Conservation (phyloP, 2,113 vertebrate genomes). For the Probosciger aterrimus region DNA sequence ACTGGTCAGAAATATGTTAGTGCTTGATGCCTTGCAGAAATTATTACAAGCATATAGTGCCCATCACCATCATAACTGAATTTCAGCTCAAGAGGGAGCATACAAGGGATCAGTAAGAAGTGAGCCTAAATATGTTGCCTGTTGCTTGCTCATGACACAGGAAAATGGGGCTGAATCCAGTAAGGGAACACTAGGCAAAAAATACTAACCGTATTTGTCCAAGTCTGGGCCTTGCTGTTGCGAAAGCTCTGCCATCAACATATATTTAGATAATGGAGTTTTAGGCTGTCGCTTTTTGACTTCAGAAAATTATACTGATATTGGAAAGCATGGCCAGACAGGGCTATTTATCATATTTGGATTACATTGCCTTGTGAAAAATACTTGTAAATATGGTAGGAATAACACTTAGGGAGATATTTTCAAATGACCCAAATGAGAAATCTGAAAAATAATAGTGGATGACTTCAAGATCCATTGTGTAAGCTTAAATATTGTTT, state of each 20-base stretch:
- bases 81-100: background rate
- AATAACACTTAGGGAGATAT: conserved; percentile 29
- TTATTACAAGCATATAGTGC: background rate
- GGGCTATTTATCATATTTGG: background rate
- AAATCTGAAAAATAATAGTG: conserved; percentile 7
- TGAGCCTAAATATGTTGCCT: background rate
- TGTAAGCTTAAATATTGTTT: background rate
- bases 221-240: background rate
- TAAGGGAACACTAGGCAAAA: background rate
- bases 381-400: background rate
- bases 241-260: background rate
- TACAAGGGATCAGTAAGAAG: background rate
- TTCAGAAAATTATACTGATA: background rate
- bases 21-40: background rate
- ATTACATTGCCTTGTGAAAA: background rate
- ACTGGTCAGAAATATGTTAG: background rate
- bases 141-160: background rate
- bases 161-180: background rate
- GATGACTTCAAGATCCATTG: background rate
- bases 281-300: background rate
- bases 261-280: conserved; percentile 3
- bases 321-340: background rate
- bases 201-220: background rate
- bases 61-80: background rate
- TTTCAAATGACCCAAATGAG: background rate